Conservation (phyloP, 1,140 invertebrate species). For the Vanessa tameamea region DNA sequence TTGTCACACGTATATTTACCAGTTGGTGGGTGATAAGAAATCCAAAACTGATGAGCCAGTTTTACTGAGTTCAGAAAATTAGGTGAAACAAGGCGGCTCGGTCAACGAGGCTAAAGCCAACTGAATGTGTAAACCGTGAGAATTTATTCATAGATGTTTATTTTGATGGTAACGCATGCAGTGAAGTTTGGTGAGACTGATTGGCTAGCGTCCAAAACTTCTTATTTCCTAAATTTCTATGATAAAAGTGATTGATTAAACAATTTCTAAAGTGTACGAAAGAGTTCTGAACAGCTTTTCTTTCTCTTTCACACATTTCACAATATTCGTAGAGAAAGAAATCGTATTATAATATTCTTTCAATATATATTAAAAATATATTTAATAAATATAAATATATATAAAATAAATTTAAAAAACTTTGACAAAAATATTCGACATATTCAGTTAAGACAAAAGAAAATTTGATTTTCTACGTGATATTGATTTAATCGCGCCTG, state of each 20-base stretch:
- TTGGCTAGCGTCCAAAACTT: constrained; percentile 56
- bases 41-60: constrained; percentile 87
- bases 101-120: constrained; percentile 47
- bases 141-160: constrained; percentile 76
- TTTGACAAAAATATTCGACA: too few relatives aligned
- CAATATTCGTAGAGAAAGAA: background rate
- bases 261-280: background rate
- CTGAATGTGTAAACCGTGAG: constrained; percentile 51
- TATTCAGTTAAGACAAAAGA: too few relatives aligned
- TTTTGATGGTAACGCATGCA: constrained; percentile 61
- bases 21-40: constrained; percentile 84
- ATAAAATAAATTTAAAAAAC: too few relatives aligned
- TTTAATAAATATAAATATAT: too few relatives aligned
- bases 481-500: too few relatives aligned
- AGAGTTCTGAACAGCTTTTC: background rate
- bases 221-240: constrained; percentile 29
- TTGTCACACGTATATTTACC: constrained; percentile 43
- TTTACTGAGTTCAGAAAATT: constrained; percentile 48
- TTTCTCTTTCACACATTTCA: background rate
- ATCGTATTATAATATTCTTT: too few relatives aligned
- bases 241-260: background rate
- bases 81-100: constrained; percentile 22
- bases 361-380: too few relatives aligned
- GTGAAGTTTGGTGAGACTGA: constrained; percentile 49
- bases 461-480: too few relatives aligned